phyloP scores from a whole-genome alignment of 2,797 vertebrate species.

The Characodon lateralis region DNA sequence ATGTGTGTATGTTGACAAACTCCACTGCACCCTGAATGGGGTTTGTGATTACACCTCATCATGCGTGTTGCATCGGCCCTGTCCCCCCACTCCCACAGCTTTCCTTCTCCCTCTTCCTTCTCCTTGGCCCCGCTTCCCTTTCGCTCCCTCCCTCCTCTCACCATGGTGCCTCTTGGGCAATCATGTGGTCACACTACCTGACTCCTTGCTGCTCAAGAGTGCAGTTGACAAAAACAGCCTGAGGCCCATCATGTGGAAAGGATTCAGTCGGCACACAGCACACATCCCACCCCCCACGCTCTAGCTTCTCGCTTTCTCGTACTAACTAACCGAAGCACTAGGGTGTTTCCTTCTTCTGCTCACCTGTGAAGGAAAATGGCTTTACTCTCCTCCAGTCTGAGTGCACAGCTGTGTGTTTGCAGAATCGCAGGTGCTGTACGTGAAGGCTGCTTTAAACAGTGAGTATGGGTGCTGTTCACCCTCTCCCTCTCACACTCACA shows the following conservation, averaged over 20 bases:
- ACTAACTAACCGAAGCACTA: constrained; percentile 67
- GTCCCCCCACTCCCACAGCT: constrained; percentile 41
- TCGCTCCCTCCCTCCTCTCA: constrained; percentile 54
- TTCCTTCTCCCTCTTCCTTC: constrained; percentile 25
- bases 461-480: constrained; percentile 26
- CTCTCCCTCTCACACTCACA: constrained; percentile 29
- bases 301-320: constrained; percentile 64
- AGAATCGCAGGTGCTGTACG: constrained; percentile 37
- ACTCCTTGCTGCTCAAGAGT: constrained; percentile 80
- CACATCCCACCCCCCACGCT: constrained; percentile 53
- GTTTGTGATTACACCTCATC: constrained; percentile 83
- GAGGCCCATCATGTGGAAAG: constrained; percentile 84
- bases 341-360: constrained; percentile 74
- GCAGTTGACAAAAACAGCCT: constrained; percentile 85
- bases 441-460: constrained; percentile 55
- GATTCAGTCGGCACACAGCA: constrained; percentile 79
- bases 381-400: constrained; percentile 52
- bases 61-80: constrained; percentile 70
- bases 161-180: constrained; percentile 79
- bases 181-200: constrained; percentile 86
- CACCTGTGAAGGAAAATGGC: constrained; percentile 80
- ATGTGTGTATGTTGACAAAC: constrained; percentile 84
- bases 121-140: constrained; percentile 9
- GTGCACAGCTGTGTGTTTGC: constrained; percentile 56
- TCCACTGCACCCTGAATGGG: constrained; percentile 79